These are phyloP conservation scores for Lucilia sericata DNA, from an alignment of 1,140 invertebrate species.

Conservation along the genomic window DNA sequence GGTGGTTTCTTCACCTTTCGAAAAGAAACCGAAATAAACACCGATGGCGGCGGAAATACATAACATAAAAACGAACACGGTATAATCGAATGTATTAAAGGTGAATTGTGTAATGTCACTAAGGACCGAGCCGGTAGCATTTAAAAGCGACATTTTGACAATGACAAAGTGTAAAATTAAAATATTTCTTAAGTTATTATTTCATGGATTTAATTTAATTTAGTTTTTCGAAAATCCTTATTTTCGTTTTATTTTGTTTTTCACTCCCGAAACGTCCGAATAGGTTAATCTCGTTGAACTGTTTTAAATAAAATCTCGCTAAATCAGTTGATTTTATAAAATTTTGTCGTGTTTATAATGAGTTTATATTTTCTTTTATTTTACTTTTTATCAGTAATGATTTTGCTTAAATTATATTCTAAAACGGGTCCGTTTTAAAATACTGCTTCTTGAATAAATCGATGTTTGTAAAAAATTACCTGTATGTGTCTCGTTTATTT, in stretches of 20 bases:
- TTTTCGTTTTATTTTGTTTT: background rate
- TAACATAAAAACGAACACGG: conserved; percentile 74
- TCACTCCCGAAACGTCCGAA: background rate
- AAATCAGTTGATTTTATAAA: background rate
- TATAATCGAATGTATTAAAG: conserved; percentile 71
- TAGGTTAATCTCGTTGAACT: background rate
- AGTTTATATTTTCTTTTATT: background rate
- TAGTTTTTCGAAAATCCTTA: background rate
- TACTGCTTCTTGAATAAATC: background rate
- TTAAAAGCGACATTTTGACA: conserved; percentile 52
- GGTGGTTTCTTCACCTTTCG: conserved; percentile 69
- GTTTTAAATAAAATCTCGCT: background rate
- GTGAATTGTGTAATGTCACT: conserved; percentile 52
- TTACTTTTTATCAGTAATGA: background rate
- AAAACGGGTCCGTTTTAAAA: background rate
- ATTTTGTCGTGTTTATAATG: background rate
- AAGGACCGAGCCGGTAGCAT: conserved; percentile 48
- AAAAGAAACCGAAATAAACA: conserved; percentile 73
- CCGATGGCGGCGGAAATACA: conserved; percentile 74
- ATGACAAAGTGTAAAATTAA: background rate
- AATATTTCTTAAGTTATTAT: background rate
- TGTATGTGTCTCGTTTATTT: background rate
- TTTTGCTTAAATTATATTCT: background rate
- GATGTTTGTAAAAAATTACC: background rate
- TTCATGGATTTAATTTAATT: background rate